phyloP scores from a whole-genome alignment of 2,113 vertebrate species.

The Eleginops maclovinus region DNA sequence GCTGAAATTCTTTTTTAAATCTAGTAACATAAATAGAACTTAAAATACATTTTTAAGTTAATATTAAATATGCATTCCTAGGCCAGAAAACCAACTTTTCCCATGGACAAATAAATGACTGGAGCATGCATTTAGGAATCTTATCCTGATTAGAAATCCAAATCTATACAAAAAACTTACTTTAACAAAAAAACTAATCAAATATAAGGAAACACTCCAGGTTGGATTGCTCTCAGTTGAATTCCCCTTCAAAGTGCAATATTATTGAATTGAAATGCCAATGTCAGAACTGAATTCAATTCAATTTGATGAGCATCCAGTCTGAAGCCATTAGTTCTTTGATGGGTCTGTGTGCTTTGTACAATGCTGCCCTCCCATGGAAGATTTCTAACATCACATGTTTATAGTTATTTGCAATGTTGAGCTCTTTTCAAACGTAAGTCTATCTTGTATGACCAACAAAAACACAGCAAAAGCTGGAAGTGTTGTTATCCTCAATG shows the following conservation, averaged over 20 bases:
- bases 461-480: neutral
- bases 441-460: too few relatives aligned
- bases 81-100: neutral
- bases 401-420: neutral
- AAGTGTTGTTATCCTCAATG: neutral
- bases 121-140: neutral
- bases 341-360: neutral
- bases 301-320: too few relatives aligned
- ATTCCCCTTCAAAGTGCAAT: neutral
- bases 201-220: neutral
- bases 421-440: neutral
- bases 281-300: too few relatives aligned
- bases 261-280: neutral
- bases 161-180: neutral
- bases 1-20: neutral
- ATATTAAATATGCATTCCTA: neutral
- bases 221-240: neutral
- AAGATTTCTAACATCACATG: neutral
- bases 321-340: too few relatives aligned
- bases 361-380: constrained; percentile 57
- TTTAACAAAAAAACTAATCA: constrained; percentile 2
- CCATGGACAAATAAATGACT: neutral
- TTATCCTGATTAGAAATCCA: neutral
- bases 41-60: neutral
- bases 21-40: neutral